Base-by-base conservation (phyloP, 2,113 vertebrate species). In the Macaca nemestrina region DNA sequence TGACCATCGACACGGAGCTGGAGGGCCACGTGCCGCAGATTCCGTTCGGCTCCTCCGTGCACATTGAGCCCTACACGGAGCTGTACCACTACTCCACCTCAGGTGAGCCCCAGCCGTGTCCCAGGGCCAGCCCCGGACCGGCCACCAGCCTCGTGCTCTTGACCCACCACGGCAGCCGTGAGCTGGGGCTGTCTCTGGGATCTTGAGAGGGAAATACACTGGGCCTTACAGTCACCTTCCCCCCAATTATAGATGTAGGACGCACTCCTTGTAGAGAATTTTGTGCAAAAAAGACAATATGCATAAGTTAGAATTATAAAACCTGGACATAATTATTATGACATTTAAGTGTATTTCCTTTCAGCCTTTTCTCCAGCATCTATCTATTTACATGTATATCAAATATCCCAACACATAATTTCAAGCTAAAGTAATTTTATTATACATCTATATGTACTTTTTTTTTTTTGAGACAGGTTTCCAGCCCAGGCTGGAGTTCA, bases 61-160 rank as follows among this genome's bases (percentile, higher is more conserved):
- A 99, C 45, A 99, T 99, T 79, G 98, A 99, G 57, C 99, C 99
- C 0, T 99, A 99, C 98, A 99, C 98, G 0, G 99, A 99, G 97
- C 98, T 99, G 64, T 99, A 99, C 97, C 99, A 99, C 79, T 99
- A 99, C 94, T 98, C 99, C 48, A 98, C 93, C 50, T 99, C 99
- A 79, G 94, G 99, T 99, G 97, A 99, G 97, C 57, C 7, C 6
- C 27, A 2, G 11, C 0, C 0, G 0, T 3, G 0, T 5, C 6
- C 32, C 3, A 11, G 27, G 35, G 32, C 1, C 40, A 4, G 13
- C 55, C 11, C 18, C 9, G 3, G 1, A 6, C 25, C 16, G 6
- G 32, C 67, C 32, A 68, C 67, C 14, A 35, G 50, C 73, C n/a
- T 38, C 14, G 4, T 0, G 12, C 38, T 18, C n/a, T 23, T 9